Conservation (phyloP, 2,888 invertebrate genomes). For the Tetheella fluctuosa region DNA sequence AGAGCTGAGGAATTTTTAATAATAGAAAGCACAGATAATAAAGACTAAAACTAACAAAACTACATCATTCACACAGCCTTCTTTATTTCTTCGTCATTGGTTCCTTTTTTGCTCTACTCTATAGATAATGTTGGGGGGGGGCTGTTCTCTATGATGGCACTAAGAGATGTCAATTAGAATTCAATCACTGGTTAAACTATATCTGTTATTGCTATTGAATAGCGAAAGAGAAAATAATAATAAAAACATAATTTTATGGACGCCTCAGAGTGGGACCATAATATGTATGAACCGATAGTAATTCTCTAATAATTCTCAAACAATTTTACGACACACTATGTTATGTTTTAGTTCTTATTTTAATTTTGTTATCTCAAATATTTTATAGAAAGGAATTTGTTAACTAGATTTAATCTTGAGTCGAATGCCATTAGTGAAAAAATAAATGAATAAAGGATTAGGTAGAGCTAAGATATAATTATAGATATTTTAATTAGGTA, state of each 20-base stretch:
- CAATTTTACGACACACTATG: constrained; percentile 13
- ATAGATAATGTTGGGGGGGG: too few relatives aligned
- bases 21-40: too few relatives aligned
- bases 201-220: background rate
- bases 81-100: too few relatives aligned
- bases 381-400: constrained; percentile 34
- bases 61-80: too few relatives aligned
- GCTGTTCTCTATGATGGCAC: background rate
- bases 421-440: constrained; percentile 72
- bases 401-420: constrained; percentile 40
- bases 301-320: background rate
- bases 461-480: constrained; percentile 35
- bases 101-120: too few relatives aligned
- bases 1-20: too few relatives aligned
- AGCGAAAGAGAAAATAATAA: background rate
- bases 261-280: background rate
- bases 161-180: background rate
- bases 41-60: too few relatives aligned
- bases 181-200: background rate
- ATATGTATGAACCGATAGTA: background rate
- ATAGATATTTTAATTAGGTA: constrained; percentile 49
- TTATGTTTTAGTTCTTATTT: constrained; percentile 26
- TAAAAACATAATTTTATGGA: background rate
- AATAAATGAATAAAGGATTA: constrained; percentile 15
- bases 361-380: constrained; percentile 41